These are phyloP conservation scores for Puntigrus tetrazona DNA, from an alignment of 2,113 vertebrate genomes.

Conservation along the genomic window DNA sequence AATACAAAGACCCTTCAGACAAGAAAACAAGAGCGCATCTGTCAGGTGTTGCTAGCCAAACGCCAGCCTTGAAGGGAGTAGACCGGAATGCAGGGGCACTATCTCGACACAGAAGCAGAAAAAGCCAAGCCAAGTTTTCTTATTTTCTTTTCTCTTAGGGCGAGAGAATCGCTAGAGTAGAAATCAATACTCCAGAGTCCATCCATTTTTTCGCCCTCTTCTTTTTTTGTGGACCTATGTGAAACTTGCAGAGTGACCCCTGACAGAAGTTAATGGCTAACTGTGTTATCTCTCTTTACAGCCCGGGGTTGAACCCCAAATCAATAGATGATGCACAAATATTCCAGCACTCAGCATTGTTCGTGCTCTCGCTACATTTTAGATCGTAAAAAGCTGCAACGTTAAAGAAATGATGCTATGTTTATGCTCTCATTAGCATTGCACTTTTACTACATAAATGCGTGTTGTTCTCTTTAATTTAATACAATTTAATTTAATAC, in stretches of 20 bases:
- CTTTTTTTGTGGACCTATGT: conserved; percentile 65
- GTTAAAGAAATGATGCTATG: background rate
- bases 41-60: conserved; percentile 68
- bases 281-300: conserved; percentile 76
- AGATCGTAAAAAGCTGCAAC: background rate
- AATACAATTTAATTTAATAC: too few relatives aligned
- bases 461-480: background rate
- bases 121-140: conserved; percentile 47
- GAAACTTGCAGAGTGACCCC: conserved; percentile 73
- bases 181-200: conserved; percentile 78
- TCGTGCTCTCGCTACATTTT: conserved; percentile 41
- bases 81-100: conserved; percentile 71
- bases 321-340: conserved; percentile 78
- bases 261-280: conserved; percentile 76
- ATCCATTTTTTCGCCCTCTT: conserved; percentile 64
- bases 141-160: conserved; percentile 56
- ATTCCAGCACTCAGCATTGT: conserved; percentile 71
- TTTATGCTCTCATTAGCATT: background rate
- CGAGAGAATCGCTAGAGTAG: conserved; percentile 33
- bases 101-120: conserved; percentile 57
- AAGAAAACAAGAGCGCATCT: conserved; percentile 67
- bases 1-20: conserved; percentile 59
- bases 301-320: conserved; percentile 75
- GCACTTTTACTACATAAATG: background rate
- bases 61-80: conserved; percentile 74